Conservation (phyloP, 2,888 invertebrate genomes). For the Lasioglossum vierecki region DNA sequence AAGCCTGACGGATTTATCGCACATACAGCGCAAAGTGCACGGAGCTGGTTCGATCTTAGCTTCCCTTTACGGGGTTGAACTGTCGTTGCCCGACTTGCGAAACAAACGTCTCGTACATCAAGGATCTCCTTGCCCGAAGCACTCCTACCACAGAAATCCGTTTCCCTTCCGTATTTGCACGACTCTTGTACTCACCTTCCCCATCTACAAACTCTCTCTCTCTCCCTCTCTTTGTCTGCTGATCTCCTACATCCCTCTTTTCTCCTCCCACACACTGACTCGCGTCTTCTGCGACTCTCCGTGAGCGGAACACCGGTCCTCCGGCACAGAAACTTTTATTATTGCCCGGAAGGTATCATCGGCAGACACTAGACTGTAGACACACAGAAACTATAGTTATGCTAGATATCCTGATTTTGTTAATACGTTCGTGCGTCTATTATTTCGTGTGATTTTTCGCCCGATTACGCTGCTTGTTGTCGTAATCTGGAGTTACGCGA, state of each 20-base stretch:
- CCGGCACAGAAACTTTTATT: slow-evolving; percentile 75
- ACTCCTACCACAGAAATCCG: slow-evolving; percentile 68
- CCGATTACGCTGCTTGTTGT: background rate
- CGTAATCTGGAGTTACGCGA: background rate
- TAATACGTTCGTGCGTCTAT: slow-evolving; percentile 56
- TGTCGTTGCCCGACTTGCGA: slow-evolving; percentile 63
- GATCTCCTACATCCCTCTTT: slow-evolving; percentile 22
- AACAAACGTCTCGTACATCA: slow-evolving; percentile 69
- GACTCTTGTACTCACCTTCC: slow-evolving; percentile 64
- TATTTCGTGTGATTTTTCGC: slow-evolving; percentile 1
- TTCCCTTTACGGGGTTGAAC: slow-evolving; percentile 61
- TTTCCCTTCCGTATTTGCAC: slow-evolving; percentile 74
- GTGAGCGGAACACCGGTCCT: slow-evolving; percentile 65
- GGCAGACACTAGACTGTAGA: slow-evolving; percentile 39
- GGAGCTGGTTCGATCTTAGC: slow-evolving; percentile 59
- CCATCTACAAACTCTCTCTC: slow-evolving; percentile 2
- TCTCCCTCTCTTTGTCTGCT: slow-evolving; percentile 22
- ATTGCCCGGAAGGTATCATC: slow-evolving; percentile 73
- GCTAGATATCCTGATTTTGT: slow-evolving; percentile 28
- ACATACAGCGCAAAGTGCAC: slow-evolving; percentile 40
- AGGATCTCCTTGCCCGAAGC: slow-evolving; percentile 66
- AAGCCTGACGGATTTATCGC: slow-evolving; percentile 57
- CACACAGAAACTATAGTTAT: slow-evolving; percentile 31
- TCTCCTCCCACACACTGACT: slow-evolving; percentile 10
- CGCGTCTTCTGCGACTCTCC: slow-evolving; percentile 33